Evolutionary conservation across 2,888 invertebrate genomes (phyloP), one percentile per base, ranked within the genome.

Genomic region (Busseola fusca): DNA sequence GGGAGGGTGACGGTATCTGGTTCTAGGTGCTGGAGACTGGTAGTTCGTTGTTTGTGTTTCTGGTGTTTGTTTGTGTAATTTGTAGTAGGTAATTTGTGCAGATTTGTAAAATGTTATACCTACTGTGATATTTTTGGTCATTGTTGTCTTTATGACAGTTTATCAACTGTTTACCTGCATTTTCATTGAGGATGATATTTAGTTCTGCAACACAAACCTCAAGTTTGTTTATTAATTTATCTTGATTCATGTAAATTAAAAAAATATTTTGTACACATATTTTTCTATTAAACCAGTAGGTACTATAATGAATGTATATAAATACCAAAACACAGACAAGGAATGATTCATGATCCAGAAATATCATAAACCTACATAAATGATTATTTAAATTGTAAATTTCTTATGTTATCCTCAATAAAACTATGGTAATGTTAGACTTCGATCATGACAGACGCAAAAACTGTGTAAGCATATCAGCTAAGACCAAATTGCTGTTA

Each of bases 331-430:
- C 2, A 25, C 25, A 58, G 30, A 30, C 16, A 40, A 71, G 45
- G 12, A 40, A 64, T 64, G 52, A 75, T 58, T 74, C 57, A 78
- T 58, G 34, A 52, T 40, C 9, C 16, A 72, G 37, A 45, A 63
- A 63, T 71, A 71, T 52, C 21, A 40, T 45, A 58, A 52, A 57
- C 30, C 18, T 30, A 42, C 6, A 14, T 21, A 52, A 1, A 69
- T n/a, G 40, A n/a, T 50, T 21, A 56, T 57, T 57, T 57, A 56
- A 64, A 64, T 52, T 34, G 40, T 40, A 54, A 48, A 57, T 52
- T 60, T 60, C 14, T 42, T 16, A 25, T 54, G n/a, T 62, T 72
- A 58, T 63, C 42, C 52, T 48, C 30, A 66, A 34, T 27, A 66
- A 60, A 72, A 71, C 42, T 71, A 48, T 30, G 42, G 21, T 59